Evolutionary conservation across 2,888 invertebrate genomes (phyloP).

Genomic region (Parascotia fuliginaria): DNA sequence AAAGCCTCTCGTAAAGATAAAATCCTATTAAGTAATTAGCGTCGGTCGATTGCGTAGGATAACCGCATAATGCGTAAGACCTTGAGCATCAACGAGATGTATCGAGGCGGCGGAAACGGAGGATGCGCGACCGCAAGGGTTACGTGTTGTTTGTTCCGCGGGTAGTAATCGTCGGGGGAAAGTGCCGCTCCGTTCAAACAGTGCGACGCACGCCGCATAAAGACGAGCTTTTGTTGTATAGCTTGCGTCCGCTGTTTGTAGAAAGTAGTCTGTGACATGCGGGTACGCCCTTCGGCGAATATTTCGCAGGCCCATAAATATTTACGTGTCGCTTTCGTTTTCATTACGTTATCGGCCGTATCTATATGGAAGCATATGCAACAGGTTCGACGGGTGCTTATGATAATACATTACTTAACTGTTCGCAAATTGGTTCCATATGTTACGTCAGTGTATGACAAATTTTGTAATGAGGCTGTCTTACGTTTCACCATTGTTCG

Average conservation of each 20-base stretch:
- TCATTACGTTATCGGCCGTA: constrained; percentile 71
- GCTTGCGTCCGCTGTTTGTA: constrained; percentile 66
- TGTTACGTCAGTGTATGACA: constrained; percentile 64
- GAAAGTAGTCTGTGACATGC: constrained; percentile 79
- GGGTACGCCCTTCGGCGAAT: constrained; percentile 84
- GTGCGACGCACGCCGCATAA: constrained; percentile 71
- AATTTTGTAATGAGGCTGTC: constrained; percentile 65
- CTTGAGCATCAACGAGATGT: constrained; percentile 57
- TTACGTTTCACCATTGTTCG: constrained; percentile 45
- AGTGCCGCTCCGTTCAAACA: constrained; percentile 69
- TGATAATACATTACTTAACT: constrained; percentile 76
- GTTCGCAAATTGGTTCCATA: constrained; percentile 58
- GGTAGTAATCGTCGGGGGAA: constrained; percentile 70
- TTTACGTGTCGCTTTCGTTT: constrained; percentile 79
- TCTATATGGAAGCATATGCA: constrained; percentile 40
- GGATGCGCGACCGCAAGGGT: constrained; percentile 65
- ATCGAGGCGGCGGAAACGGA: constrained; percentile 61
- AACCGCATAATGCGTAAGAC: constrained; percentile 51
- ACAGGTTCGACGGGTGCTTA: constrained; percentile 58
- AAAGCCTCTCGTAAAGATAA: neutral
- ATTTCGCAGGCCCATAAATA: constrained; percentile 82
- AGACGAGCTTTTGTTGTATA: constrained; percentile 79
- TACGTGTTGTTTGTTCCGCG: constrained; percentile 63
- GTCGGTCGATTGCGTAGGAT: constrained; percentile 44
- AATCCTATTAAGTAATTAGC: constrained; percentile 45